Evolutionary conservation across 2,888 invertebrate genomes (phyloP).

Genomic region (Brenthis ino): DNA sequence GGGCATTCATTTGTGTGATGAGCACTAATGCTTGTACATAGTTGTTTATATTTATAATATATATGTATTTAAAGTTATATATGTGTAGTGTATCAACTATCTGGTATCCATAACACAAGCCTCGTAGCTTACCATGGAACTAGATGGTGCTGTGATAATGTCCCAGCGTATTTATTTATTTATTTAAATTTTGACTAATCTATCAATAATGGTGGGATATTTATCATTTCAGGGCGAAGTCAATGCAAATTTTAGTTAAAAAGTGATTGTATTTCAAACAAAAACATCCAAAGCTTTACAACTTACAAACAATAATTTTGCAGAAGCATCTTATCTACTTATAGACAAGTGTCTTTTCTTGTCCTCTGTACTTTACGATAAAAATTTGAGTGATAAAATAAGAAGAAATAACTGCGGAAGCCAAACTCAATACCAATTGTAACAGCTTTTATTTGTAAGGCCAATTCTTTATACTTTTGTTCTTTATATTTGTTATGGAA

Average conservation of each 20-base stretch:
- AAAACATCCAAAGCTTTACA: neutral
- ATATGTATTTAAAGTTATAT: too few relatives aligned
- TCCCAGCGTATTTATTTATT: too few relatives aligned
- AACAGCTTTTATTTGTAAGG: neutral
- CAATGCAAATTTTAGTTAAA: neutral
- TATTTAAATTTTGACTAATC: too few relatives aligned
- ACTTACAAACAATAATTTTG: slow-evolving; percentile 11
- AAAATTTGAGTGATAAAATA: slow-evolving; percentile 11
- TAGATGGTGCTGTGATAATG: too few relatives aligned
- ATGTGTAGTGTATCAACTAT: too few relatives aligned
- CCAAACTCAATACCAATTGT: slow-evolving; percentile 1
- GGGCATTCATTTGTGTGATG: too few relatives aligned
- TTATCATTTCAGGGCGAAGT: too few relatives aligned
- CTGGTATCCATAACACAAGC: too few relatives aligned
- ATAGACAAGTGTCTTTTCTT: slow-evolving; percentile 23
- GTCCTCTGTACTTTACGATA: slow-evolving; percentile 15
- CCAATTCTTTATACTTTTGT: neutral
- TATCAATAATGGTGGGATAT: too few relatives aligned
- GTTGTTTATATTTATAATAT: too few relatives aligned
- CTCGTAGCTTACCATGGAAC: too few relatives aligned
- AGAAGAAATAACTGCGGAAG: slow-evolving; percentile 5
- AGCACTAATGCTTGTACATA: too few relatives aligned
- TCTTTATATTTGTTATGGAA: neutral
- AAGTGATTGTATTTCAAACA: neutral
- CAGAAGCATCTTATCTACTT: slow-evolving; percentile 17